These are phyloP conservation scores for Sarcophaga caerulescens DNA, from an alignment of 2,888 invertebrate genomes.

Conservation along the genomic window DNA sequence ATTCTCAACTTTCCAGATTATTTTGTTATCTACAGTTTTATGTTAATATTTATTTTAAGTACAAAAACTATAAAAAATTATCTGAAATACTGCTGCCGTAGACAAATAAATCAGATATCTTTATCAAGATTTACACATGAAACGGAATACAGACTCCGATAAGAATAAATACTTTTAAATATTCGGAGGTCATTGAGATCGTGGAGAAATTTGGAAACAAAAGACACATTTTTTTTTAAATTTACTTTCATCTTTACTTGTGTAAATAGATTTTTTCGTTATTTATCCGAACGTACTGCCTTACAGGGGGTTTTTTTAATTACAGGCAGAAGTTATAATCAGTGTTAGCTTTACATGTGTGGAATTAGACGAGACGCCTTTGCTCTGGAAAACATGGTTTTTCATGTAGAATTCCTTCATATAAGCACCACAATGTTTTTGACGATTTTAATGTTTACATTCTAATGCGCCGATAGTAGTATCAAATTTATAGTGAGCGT, in stretches of 20 bases:
- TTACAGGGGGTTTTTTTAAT: not conserved
- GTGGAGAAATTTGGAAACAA: not conserved
- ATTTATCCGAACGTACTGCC: too few species aligned
- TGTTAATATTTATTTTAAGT: slow-evolving; percentile 39
- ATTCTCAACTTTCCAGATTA: slow-evolving; percentile 45
- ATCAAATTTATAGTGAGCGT: too few species aligned
- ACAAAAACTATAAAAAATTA: slow-evolving; percentile 24
- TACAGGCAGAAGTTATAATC: not conserved
- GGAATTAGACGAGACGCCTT: not conserved
- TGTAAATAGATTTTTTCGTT: slow-evolving; percentile 12
- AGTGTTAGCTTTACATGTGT: not conserved
- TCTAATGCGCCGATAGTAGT: too few species aligned
- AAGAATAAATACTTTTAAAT: slow-evolving; percentile 33
- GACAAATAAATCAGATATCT: slow-evolving; percentile 46
- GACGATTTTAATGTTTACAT: too few species aligned
- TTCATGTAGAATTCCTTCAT: too few species aligned
- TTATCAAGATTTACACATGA: slow-evolving; percentile 37
- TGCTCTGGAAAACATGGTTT: not conserved
- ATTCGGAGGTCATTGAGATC: slow-evolving; percentile 38
- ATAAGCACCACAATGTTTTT: too few species aligned
- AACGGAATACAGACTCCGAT: slow-evolving; percentile 13
- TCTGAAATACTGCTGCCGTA: slow-evolving; percentile 53
- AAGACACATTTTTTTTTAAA: not conserved
- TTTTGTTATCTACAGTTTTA: slow-evolving; percentile 30
- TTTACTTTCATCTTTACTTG: not conserved